A percentile compares a stretch with the other conserved stretches of the same genome.
phyloP scores from a whole-genome alignment of 2,113 vertebrate genomes.

The Daubentonia madagascariensis region DNA sequence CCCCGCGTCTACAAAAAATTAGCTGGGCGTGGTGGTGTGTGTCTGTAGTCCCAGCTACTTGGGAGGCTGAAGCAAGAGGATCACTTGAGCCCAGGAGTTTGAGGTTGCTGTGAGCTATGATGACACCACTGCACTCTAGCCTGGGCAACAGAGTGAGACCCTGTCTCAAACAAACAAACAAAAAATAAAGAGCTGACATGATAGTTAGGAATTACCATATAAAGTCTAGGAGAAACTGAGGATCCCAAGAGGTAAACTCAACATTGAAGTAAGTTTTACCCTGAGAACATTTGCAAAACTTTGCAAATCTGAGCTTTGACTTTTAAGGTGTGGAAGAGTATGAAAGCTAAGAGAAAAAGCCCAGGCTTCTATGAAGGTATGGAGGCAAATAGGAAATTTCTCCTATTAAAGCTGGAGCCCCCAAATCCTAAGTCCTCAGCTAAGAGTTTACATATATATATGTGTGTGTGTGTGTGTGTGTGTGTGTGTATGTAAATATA shows the following conservation, averaged over 20 bases:
- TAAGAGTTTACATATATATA: background rate
- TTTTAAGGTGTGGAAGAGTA: background rate
- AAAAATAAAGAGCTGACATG: background rate
- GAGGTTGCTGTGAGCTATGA: too few relatives aligned
- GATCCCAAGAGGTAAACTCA: background rate
- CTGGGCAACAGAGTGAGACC: too few relatives aligned
- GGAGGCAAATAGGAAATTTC: background rate
- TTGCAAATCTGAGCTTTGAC: background rate
- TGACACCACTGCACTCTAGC: too few relatives aligned
- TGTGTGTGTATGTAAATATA: too few relatives aligned
- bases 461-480: too few relatives aligned
- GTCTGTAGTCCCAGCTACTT: too few relatives aligned
- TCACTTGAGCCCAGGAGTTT: too few relatives aligned
- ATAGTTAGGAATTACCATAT: background rate
- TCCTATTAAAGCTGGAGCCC: background rate
- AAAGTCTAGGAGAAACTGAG: background rate
- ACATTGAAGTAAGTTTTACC: background rate
- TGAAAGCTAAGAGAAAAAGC: background rate
- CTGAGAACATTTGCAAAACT: background rate
- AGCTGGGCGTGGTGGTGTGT: too few relatives aligned
- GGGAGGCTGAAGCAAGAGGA: too few relatives aligned
- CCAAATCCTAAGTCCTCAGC: too few relatives aligned
- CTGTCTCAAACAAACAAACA: too few relatives aligned
- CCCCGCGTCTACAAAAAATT: too few relatives aligned
- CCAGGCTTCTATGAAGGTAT: background rate